Evolutionary conservation across 2,888 invertebrate species (phyloP).

Genomic region (Agonopterix subpropinquella): DNA sequence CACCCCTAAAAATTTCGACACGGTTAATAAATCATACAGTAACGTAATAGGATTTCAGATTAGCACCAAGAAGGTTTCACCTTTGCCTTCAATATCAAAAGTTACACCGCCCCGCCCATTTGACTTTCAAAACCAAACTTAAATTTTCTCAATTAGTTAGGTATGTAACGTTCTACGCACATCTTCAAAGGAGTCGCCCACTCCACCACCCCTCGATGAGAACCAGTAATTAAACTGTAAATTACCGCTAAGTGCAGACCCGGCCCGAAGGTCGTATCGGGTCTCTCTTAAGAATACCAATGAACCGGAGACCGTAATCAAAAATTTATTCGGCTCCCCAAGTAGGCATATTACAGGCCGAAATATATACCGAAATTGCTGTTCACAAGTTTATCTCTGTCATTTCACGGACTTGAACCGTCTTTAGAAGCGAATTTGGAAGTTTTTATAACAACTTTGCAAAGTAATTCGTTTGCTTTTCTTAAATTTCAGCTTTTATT

Average conservation of each 20-base stretch:
- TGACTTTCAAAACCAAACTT: too few relatives aligned
- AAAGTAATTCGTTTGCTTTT: slow-evolving; percentile 1
- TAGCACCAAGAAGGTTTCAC: too few relatives aligned
- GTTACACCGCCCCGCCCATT: too few relatives aligned
- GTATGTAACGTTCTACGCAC: slow-evolving; percentile 15
- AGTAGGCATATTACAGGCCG: slow-evolving; percentile 13
- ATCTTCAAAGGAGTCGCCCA: slow-evolving; percentile 12
- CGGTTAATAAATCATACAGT: too few relatives aligned
- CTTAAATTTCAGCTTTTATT: not conserved
- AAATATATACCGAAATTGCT: slow-evolving; percentile 24
- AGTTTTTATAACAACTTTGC: slow-evolving; percentile 5
- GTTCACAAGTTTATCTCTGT: slow-evolving; percentile 16
- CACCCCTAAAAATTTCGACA: too few relatives aligned
- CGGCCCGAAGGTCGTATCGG: slow-evolving; percentile 60
- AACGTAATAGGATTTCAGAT: too few relatives aligned
- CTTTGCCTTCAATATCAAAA: too few relatives aligned
- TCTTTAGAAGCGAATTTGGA: slow-evolving; percentile 2
- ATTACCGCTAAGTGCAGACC: slow-evolving; percentile 64
- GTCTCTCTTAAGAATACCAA: slow-evolving; percentile 52
- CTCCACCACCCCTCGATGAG: slow-evolving; percentile 17
- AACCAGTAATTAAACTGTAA: slow-evolving; percentile 69
- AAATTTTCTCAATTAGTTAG: slow-evolving; percentile 1
- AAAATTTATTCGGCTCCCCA: slow-evolving; percentile 43
- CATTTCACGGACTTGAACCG: slow-evolving; percentile 5
- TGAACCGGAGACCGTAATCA: slow-evolving; percentile 51